Evolutionary conservation across 2,113 vertebrate species (phyloP).

Genomic region (Columbina picui): DNA sequence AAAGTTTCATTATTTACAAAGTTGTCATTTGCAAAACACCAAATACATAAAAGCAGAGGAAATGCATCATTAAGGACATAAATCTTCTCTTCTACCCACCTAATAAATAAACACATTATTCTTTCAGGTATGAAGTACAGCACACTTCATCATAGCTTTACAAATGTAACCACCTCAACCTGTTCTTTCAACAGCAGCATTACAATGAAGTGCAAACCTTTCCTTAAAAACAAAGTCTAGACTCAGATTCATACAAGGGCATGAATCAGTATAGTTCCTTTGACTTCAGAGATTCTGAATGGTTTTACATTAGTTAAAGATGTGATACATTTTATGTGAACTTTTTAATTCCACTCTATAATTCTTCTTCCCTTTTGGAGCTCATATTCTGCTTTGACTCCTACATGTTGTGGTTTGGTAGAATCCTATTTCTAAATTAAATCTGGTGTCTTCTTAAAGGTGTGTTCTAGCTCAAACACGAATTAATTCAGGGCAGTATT

Average conservation of each 20-base stretch:
- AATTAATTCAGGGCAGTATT: not conserved
- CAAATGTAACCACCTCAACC: not conserved
- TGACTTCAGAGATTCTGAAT: not conserved
- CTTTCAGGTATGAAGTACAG: constrained; percentile 42
- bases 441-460: not conserved
- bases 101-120: constrained; percentile 63
- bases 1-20: constrained; percentile 41
- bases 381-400: not conserved
- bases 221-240: not conserved
- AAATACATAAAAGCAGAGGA: constrained; percentile 43
- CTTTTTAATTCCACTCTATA: not conserved
- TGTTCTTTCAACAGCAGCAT: not conserved
- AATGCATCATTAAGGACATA: constrained; percentile 56
- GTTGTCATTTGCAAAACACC: constrained; percentile 41
- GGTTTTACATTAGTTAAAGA: not conserved
- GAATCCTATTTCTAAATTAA: not conserved
- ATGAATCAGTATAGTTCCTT: not conserved
- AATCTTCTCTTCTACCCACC: constrained; percentile 23
- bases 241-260: not conserved
- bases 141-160: constrained; percentile 28
- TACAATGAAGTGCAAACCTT: not conserved
- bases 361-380: not conserved
- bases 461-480: not conserved
- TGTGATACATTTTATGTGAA: not conserved
- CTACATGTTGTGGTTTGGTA: not conserved